Evolutionary conservation across 2,113 vertebrate species (phyloP).

Genomic region (Rhea americana): DNA sequence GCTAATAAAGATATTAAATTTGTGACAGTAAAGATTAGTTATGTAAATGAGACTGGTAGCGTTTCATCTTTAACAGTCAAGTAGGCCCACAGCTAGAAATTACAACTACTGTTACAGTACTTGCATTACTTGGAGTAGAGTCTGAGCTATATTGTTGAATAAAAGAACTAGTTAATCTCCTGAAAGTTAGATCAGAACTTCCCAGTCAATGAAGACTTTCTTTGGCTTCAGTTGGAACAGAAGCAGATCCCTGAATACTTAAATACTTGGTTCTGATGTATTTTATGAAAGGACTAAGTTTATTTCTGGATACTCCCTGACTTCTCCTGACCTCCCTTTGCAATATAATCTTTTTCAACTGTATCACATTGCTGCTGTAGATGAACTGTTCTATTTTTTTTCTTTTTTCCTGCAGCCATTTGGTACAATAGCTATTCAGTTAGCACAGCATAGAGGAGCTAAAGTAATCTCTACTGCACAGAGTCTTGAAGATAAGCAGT

Average conservation of each 20-base stretch:
- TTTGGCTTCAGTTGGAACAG: not conserved
- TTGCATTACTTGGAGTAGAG: not conserved
- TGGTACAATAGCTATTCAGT: conserved; percentile 89
- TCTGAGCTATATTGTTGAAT: not conserved
- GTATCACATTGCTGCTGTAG: not conserved
- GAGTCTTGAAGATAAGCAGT: conserved; percentile 83
- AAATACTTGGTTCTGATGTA: not conserved
- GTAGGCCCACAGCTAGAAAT: not conserved
- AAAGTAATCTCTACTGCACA: conserved; percentile 88
- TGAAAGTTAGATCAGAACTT: not conserved
- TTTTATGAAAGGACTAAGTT: not conserved
- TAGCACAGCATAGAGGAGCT: conserved; percentile 90
- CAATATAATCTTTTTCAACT: not conserved
- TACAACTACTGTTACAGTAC: not conserved
- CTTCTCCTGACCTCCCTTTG: not conserved
- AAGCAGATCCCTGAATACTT: not conserved
- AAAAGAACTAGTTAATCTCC: not conserved
- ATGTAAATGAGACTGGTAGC: not conserved
- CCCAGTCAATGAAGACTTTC: not conserved
- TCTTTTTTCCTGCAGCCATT: conserved; percentile 77
- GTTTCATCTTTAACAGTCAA: not conserved
- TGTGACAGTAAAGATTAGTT: not conserved
- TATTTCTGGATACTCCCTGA: not conserved
- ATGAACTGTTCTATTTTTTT: not conserved
- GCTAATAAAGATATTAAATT: not conserved